A percentile compares a stretch with the other conserved stretches of the same genome.
phyloP scores from a whole-genome alignment of 2,113 vertebrate species.

The Sorex araneus region DNA sequence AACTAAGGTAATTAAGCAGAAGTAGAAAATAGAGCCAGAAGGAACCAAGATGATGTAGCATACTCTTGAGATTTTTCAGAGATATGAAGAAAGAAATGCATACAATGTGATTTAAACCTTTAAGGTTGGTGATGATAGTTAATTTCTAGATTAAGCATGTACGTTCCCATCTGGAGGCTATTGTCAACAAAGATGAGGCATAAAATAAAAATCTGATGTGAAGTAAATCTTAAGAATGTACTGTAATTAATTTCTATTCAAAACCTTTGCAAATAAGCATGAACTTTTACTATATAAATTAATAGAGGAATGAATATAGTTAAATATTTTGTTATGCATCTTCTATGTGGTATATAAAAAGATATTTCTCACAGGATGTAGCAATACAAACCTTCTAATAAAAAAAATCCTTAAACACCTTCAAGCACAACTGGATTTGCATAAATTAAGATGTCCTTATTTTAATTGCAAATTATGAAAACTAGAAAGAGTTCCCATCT shows the following conservation, averaged over 20 bases:
- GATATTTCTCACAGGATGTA: neutral
- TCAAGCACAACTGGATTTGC: neutral
- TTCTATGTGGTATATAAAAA: neutral
- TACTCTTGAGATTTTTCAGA: conserved; percentile 54
- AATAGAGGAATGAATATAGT: neutral
- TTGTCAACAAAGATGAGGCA: conserved; percentile 17
- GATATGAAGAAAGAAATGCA: conserved; percentile 29
- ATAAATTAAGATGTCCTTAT: neutral
- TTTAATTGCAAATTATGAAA: conserved; percentile 28
- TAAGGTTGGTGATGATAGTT: conserved; percentile 2
- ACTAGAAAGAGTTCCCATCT: neutral
- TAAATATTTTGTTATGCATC: neutral
- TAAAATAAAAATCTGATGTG: conserved; percentile 42
- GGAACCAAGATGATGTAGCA: neutral
- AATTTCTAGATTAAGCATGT: conserved; percentile 52
- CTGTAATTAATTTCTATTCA: conserved; percentile 42
- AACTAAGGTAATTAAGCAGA: conserved; percentile 62
- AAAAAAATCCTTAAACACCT: neutral
- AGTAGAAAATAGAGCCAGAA: conserved; percentile 57
- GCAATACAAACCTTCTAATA: conserved; percentile 1
- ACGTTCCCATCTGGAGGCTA: conserved; percentile 48
- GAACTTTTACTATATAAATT: neutral
- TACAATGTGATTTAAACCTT: conserved; percentile 29
- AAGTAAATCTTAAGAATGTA: conserved; percentile 46
- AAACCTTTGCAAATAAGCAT: neutral